A percentile compares a stretch with the other conserved stretches of the same genome.
phyloP scores from a whole-genome alignment of 2,888 invertebrate genomes.

The Ptilodon capucinus region DNA sequence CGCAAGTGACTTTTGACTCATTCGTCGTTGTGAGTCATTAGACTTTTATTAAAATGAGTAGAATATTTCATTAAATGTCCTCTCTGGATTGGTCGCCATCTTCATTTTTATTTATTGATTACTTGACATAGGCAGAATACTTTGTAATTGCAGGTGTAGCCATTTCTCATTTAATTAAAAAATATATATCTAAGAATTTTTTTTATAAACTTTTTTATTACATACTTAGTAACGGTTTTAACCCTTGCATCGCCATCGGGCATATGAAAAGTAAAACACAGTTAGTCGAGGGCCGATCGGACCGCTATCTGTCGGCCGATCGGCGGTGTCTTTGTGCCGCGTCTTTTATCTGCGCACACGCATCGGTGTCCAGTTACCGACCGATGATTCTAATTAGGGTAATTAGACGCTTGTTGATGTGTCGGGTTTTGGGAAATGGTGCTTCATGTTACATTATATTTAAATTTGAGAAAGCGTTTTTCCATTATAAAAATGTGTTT shows the following conservation, averaged over 20 bases:
- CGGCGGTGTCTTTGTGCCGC: constrained; percentile 44
- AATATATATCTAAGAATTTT: not conserved
- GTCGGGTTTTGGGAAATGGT: constrained; percentile 19
- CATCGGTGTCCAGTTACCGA: constrained; percentile 60
- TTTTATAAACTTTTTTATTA: not conserved
- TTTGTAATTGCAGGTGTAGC: too few species aligned
- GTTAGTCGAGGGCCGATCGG: constrained; percentile 14
- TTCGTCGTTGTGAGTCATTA: not conserved
- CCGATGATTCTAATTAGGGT: constrained; percentile 70
- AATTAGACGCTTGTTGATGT: constrained; percentile 48
- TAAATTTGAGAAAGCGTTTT: not conserved
- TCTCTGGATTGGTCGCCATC: too few species aligned
- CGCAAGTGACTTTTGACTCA: not conserved
- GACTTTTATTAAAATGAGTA: not conserved
- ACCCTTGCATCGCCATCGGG: constrained; percentile 11
- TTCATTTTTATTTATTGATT: too few species aligned
- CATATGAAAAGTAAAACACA: constrained; percentile 6
- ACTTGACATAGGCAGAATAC: too few species aligned
- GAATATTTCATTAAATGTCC: too few species aligned
- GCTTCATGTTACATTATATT: not conserved
- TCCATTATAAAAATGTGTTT: not conserved
- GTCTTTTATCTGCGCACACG: constrained; percentile 49
- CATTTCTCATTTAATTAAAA: too few species aligned
- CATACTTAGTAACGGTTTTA: constrained; percentile 1
- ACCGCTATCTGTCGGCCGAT: constrained; percentile 45